Percentiles rank a stretch among this genome's conserved stretches.
Evolutionary conservation across 2,888 invertebrate genomes (phyloP).

Genomic region (Ornithoptera alexandrae): DNA sequence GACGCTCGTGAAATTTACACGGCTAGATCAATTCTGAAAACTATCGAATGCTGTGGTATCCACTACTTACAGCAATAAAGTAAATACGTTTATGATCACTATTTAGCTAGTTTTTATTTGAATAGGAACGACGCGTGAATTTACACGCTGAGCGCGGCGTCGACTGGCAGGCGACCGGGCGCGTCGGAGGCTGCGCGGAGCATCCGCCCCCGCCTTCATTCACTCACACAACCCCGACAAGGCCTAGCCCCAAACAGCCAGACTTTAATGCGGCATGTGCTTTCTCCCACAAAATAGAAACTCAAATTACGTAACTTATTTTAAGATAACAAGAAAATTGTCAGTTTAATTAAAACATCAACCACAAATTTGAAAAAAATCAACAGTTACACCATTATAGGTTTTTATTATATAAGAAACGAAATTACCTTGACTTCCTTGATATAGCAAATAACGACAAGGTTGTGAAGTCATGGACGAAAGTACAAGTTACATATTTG

Average conservation of each 20-base stretch:
- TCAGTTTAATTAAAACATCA: not conserved
- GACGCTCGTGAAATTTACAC: conserved; percentile 45
- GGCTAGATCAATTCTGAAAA: conserved; percentile 31
- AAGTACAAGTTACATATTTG: too few relatives aligned
- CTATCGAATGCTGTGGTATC: conserved; percentile 24
- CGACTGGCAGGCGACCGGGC: conserved; percentile 62
- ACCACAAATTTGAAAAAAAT: too few relatives aligned
- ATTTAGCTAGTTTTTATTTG: conserved; percentile 52
- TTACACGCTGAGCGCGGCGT: conserved; percentile 65
- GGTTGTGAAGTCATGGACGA: too few relatives aligned
- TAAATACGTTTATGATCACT: conserved; percentile 60
- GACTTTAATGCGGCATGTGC: conserved; percentile 74
- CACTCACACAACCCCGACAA: conserved; percentile 61
- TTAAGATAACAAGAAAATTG: conserved; percentile 14
- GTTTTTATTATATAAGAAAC: too few relatives aligned
- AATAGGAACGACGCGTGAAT: conserved; percentile 55
- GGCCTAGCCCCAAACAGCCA: conserved; percentile 69
- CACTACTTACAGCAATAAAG: conserved; percentile 63
- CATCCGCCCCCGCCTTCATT: conserved; percentile 72
- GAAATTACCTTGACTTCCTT: too few relatives aligned
- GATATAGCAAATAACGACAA: too few relatives aligned
- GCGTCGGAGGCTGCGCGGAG: conserved; percentile 74
- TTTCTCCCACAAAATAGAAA: conserved; percentile 60
- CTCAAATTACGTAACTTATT: conserved; percentile 34
- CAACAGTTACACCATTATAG: too few relatives aligned